Base-by-base conservation (phyloP, 2,888 invertebrate species). In the Cephus sareptanus region DNA sequence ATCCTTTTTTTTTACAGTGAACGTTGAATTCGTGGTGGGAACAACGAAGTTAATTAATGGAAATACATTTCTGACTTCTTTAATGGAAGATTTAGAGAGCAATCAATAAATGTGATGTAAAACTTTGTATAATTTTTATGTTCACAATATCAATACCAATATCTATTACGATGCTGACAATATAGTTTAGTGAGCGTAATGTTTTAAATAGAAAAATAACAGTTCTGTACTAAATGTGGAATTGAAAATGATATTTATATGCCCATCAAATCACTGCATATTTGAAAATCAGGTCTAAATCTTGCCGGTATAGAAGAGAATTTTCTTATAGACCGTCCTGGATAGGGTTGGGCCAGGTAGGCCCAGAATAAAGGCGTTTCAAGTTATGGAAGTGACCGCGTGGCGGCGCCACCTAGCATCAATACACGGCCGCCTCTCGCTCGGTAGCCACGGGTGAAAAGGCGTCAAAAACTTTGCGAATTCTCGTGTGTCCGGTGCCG, bases 11-110 rank as follows among this genome's bases (percentile, higher is more conserved):
- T 87, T 92, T 88, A 75, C 88, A 93, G 93, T 95, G 11, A 96
- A 96, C 86, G 97, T 97, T 0, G 98, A 98, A 89, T 98, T 97
- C 90, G 94, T 98, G 12, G 94, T 98, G 82, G 96, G 96, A 74
- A 98, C 98, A 4, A 98, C 98, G 0, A 98, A 98, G 91, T 92
- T 99, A 69, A 96, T 98, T 73, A 98, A 98, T 92, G 98, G 98
- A 74, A 95, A 95, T 83, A 94, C 96, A 76, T 97, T 98, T 91
- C 92, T 98, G 31, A 95, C 96, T 88, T 95, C 95, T 31, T 92
- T 98, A 82, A 94, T 96, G 92, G 96, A 96, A 79, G 86, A 91
- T 81, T 74, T 85, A 74, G 83, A 83, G 40, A 81, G 34, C 75
- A 40, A 77, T 73, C 71, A 75, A 37, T 71, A 77, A 74, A 35